Evolutionary conservation across 2,888 invertebrate genomes (phyloP).

Genomic region (Rhagium mordax): DNA sequence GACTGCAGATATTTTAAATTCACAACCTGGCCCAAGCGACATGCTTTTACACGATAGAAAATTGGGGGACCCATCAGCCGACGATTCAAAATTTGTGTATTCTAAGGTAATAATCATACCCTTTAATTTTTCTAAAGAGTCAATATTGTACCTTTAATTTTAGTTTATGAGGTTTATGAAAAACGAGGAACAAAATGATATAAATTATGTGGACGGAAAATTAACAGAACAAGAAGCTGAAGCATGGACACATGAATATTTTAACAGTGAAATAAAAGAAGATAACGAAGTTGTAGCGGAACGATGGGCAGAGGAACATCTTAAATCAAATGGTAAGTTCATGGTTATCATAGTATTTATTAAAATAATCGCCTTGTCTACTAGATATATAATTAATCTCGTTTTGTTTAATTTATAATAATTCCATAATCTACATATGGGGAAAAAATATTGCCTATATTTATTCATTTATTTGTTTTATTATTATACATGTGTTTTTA

Average conservation of each 20-base stretch:
- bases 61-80: constrained; percentile 70
- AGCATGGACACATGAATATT: constrained; percentile 71
- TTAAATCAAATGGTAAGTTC: constrained; percentile 50
- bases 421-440: too few species aligned
- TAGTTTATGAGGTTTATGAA: constrained; percentile 91
- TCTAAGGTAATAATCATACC: constrained; percentile 75
- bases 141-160: constrained; percentile 38
- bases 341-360: background rate
- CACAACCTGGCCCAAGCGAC: constrained; percentile 62
- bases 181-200: constrained; percentile 80
- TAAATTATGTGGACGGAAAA: constrained; percentile 72
- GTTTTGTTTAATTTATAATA: too few species aligned
- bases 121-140: constrained; percentile 22
- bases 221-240: constrained; percentile 68
- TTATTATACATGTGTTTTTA: too few species aligned
- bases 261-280: constrained; percentile 60
- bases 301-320: constrained; percentile 67
- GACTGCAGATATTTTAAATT: constrained; percentile 76
- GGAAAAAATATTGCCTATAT: too few species aligned
- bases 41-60: constrained; percentile 75
- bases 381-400: too few species aligned
- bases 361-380: too few species aligned
- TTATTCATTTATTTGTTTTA: too few species aligned
- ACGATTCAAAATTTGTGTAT: constrained; percentile 81
- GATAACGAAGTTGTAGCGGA: constrained; percentile 52